Base-by-base conservation (phyloP, 2,888 invertebrate species). In the Ormyrus thymus region DNA sequence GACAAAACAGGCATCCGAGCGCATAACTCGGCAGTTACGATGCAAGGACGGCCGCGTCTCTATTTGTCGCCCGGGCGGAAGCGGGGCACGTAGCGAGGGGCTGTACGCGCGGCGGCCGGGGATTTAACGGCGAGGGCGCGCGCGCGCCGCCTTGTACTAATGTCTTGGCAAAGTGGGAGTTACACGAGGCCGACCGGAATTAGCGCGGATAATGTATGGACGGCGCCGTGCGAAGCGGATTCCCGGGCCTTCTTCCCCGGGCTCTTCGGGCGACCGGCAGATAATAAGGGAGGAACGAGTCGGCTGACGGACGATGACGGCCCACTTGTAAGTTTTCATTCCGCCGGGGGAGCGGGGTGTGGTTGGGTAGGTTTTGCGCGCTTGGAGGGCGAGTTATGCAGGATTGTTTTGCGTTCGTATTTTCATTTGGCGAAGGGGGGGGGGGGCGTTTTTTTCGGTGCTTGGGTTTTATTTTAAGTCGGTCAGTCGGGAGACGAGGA, bases 101-200 rank as follows among this genome's bases (percentile, higher is more conserved):
- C 3, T 29, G 4, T 29, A 29, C 29, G 29, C 4, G 29, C 29
- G 29, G 29, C 29, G 29, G 4, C 29, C 29, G 29, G 64, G 83
- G 85, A 86, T 86, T 86, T 85, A 85, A 81, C 79, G 83, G 82
- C 81, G 82, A 76, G 70, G 79, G 81, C 29, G 1, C 29, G 3
- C 29, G 29, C 29, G 29, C 29, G 29, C 29, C 29, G 83, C 84
- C 86, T 87, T 85, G 84, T 84, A 84, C 85, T 86, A 86, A 87
- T 86, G 85, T 86, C 84, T 84, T 78, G 76, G 83, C 83, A 83
- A 84, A 85, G 83, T 84, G 82, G 81, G 83, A 83, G 84, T 84
- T 85, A 84, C 85, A 85, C 82, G 74, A n/a, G 83, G 83, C 82
- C 83, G 29, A 29, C 29, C 78, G 80, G 86, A 86, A 87, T 87